Evolutionary conservation across 1,140 invertebrate genomes (phyloP).

Genomic region (Macrotrachela quadricornifera): DNA sequence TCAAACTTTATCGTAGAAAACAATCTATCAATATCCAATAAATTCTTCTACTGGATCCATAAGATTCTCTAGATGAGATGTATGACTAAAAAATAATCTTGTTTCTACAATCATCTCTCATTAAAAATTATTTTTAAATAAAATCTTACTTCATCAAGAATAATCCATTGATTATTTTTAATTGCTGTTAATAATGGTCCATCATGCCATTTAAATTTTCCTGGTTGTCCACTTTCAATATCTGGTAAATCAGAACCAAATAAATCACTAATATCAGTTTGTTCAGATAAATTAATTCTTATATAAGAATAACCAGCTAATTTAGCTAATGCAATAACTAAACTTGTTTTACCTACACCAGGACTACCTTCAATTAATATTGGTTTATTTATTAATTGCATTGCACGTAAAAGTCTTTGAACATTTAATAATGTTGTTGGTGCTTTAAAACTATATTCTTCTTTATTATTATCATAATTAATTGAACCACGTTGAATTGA

Average conservation of each 20-base stretch:
- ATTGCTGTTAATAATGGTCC: slow-evolving; percentile 78
- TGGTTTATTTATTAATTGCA: slow-evolving; percentile 59
- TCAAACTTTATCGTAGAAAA: too few relatives aligned
- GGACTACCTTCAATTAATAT: slow-evolving; percentile 88
- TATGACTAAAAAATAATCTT: too few relatives aligned
- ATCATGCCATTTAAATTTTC: slow-evolving; percentile 69
- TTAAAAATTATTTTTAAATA: too few relatives aligned
- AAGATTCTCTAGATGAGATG: too few relatives aligned
- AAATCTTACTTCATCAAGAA: slow-evolving; percentile 61
- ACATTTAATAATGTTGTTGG: slow-evolving; percentile 62
- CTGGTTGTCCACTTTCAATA: slow-evolving; percentile 50
- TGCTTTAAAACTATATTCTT: slow-evolving; percentile 46
- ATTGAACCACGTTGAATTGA: background rate
- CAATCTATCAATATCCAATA: too few relatives aligned
- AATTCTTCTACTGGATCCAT: too few relatives aligned
- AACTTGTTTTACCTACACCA: slow-evolving; percentile 87
- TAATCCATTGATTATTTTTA: slow-evolving; percentile 75
- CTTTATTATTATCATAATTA: background rate
- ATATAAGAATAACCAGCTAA: slow-evolving; percentile 55
- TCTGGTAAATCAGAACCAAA: slow-evolving; percentile 92
- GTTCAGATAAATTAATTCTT: slow-evolving; percentile 89
- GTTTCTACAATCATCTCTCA: too few relatives aligned
- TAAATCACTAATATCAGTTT: slow-evolving; percentile 88
- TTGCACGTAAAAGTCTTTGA: slow-evolving; percentile 55
- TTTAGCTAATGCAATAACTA: slow-evolving; percentile 71